Evolutionary conservation across 2,113 vertebrate genomes (phyloP), one percentile per base, ranked within the genome.

Genomic region (Craseonycteris thonglongyai): DNA sequence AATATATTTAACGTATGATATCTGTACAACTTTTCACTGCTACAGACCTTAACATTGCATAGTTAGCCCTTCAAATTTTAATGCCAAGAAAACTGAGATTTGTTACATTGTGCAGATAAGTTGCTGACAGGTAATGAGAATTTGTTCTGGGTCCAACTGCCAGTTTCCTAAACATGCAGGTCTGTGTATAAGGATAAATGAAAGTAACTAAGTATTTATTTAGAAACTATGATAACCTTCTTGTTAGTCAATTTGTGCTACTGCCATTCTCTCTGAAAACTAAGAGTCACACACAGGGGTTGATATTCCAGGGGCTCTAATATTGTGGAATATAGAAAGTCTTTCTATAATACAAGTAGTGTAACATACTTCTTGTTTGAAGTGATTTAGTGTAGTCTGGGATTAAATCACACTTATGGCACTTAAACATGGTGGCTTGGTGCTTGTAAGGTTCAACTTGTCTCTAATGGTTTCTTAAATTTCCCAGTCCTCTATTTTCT

Each of bases 41-140:
- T 68, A 49, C 35, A 42, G 65, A 38, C 18, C 40, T 80, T 84
- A 56, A 45, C 19, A 51, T 68, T 87, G 61, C 72, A 65, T 45
- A 76, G n/a, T 84, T 94, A 30, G 91, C 11, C 18, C 49, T 72
- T 94, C n/a, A 79, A 6, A 58, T 82, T 96, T 91, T 83, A 75
- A 94, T 87, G n/a, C 54, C 56, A 65, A 75, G 59, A 66, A 80
- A 93, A 79, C 45, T 6, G 19, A 85, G 22, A 28, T 79, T 90
- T 51, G 38, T 75, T 83, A 74, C 24, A 35, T 71, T 72, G 28
- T 49, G 30, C 19, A 63, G 47, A 35, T 63, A 33, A 68, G 16
- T 78, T 94, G 21, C 18, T 87, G 8, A 5, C 72, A 66, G 26
- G 19, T 76, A 82, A 75, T 83, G 76, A 95, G 76, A 63, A 18